These are phyloP conservation scores for Theristicus caerulescens DNA, from an alignment of 2,113 vertebrate species.

Conservation along the genomic window DNA sequence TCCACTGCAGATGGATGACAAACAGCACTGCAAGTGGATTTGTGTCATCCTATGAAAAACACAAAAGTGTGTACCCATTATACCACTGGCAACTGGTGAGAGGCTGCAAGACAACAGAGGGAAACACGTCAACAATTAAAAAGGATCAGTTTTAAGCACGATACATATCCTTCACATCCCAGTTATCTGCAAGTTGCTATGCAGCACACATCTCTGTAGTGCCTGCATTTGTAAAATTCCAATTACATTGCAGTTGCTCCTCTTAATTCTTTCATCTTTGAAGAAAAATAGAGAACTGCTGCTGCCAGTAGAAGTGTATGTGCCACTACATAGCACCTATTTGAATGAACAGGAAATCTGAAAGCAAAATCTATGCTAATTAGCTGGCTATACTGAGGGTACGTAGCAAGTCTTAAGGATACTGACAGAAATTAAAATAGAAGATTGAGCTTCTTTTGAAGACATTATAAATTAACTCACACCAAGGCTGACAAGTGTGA, in stretches of 20 bases:
- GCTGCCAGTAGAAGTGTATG: neutral
- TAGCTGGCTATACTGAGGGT: neutral
- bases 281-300: neutral
- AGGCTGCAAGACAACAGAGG: neutral
- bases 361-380: neutral
- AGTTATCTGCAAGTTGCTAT: neutral
- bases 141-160: neutral
- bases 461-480: neutral
- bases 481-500: neutral
- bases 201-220: neutral
- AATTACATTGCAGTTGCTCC: neutral
- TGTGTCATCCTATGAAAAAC: neutral
- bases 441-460: neutral
- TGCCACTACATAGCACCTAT: neutral
- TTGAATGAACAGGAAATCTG: neutral
- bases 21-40: neutral
- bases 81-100: neutral
- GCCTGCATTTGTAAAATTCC: neutral
- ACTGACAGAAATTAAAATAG: neutral
- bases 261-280: neutral
- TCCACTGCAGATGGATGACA: neutral
- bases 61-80: neutral
- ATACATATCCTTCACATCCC: neutral
- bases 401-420: neutral
- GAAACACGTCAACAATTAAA: neutral